Percentiles rank a stretch among this genome's conserved stretches.
Conservation (phyloP, 2,888 invertebrate species). For the Argynnis bischoffii region DNA sequence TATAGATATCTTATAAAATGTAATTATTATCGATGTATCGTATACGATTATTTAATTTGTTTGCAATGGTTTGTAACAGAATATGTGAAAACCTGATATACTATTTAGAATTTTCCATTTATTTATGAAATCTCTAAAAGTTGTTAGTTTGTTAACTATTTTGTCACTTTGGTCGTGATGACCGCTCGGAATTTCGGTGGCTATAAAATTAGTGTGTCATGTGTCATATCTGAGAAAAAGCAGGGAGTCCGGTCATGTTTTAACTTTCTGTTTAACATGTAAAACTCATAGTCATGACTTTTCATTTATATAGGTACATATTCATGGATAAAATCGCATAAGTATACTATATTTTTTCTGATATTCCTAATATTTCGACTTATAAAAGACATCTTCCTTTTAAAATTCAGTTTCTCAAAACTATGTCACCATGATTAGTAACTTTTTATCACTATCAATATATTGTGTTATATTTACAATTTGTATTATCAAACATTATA, state of each 20-base stretch:
- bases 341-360: no score
- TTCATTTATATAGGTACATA: background rate
- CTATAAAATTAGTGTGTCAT: constrained; percentile 70
- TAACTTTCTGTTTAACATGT: constrained; percentile 53
- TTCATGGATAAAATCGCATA: background rate
- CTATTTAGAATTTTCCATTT: background rate
- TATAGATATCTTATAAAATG: no score
- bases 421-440: background rate
- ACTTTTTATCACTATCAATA: background rate
- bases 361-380: no score
- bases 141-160: constrained; percentile 29
- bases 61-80: background rate
- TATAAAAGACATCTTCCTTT: background rate
- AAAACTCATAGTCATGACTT: constrained; percentile 22
- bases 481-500: background rate
- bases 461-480: background rate
- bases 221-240: constrained; percentile 63
- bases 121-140: background rate
- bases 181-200: constrained; percentile 61
- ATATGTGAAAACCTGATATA: background rate
- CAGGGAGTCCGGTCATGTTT: constrained; percentile 49
- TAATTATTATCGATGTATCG: no score
- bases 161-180: constrained; percentile 35
- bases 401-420: background rate
- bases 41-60: background rate